Conservation (phyloP, 37 sponge, comb jelly and placozoan genomes). For the Eunapius fragilis region DNA sequence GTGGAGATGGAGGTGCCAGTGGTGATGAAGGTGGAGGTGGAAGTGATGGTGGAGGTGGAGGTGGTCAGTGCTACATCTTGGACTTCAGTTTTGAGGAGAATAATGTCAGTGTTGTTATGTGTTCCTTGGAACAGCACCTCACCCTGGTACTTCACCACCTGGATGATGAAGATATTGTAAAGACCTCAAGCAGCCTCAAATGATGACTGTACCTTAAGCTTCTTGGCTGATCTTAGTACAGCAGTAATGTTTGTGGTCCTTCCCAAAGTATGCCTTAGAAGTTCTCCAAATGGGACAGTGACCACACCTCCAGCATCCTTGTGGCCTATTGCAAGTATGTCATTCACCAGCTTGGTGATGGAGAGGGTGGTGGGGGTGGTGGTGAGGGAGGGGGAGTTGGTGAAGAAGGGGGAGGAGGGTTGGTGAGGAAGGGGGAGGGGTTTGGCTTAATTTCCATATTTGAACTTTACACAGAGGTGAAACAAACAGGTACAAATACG, state of each 20-base stretch:
- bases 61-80: background rate
- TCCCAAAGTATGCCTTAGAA: constrained; percentile 42
- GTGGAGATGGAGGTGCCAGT: background rate
- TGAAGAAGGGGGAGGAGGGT: too few relatives aligned
- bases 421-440: too few relatives aligned
- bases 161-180: background rate
- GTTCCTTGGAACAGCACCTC: constrained; percentile 62
- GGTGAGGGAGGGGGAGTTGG: too few relatives aligned
- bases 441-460: too few relatives aligned
- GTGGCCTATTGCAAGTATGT: constrained; percentile 21
- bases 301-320: constrained; percentile 1
- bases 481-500: too few relatives aligned
- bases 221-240: constrained; percentile 59
- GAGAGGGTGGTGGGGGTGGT: too few relatives aligned
- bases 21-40: background rate
- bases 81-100: constrained; percentile 39
- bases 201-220: constrained; percentile 18
- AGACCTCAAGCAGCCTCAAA: background rate
- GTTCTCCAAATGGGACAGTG: constrained; percentile 45
- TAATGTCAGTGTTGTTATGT: constrained; percentile 39
- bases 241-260: constrained; percentile 54
- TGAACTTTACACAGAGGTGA: too few relatives aligned
- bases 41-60: too few relatives aligned
- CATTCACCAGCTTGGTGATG: constrained; percentile 51
- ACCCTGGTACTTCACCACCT: constrained; percentile 47